Evolutionary conservation across 2,888 invertebrate species (phyloP), one percentile per base, ranked within the genome.

Genomic region (Notodonta ziczac): DNA sequence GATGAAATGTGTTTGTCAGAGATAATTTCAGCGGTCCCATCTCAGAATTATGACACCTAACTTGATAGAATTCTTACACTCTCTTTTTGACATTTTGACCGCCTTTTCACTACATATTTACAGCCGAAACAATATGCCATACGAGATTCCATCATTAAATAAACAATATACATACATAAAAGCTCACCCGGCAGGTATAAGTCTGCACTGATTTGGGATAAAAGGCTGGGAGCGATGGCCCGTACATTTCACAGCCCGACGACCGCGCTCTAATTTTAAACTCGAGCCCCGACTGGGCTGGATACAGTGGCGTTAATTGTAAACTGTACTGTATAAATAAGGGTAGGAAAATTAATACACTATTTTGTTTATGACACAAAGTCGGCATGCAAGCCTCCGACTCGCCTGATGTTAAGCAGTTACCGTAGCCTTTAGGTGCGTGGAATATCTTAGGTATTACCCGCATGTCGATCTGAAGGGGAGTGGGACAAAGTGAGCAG

Each of bases 241-340:
- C 82, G 82, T 62, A 62, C 60, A 62, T 65, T 71, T 73, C 73
- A 78, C 86, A 80, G 82, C 67, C 73, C 74, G 74, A 55, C 83
- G 80, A 66, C 60, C 80, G 62, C 73, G 78, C 65, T 81, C 76
- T 87, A 86, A 87, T 82, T 83, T 82, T 87, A 87, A 76, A 76
- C 77, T 60, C 60, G 66, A 66, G 54, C 54, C 63, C 59, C 58
- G 56, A 60, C 42, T 64, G 65, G 61, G 71, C 61, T 66, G 42
- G 65, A n/a, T 71, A 77, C 63, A 67, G 60, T 67, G 65, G 13
- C 62, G 60, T 59, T 60, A 65, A 63, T 51, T 69, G 54, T 69
- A 63, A 62, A 69, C 50, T 67, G 52, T 57, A 53, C 16, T 7
- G 16, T 16, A 51, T 0, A 32, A 24, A 51, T 5, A 24, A 46